Evolutionary conservation across 53 echinoderm and acorn worm species (phyloP), one percentile per base, ranked within the genome.

Genomic region (Paracentrotus lividus): DNA sequence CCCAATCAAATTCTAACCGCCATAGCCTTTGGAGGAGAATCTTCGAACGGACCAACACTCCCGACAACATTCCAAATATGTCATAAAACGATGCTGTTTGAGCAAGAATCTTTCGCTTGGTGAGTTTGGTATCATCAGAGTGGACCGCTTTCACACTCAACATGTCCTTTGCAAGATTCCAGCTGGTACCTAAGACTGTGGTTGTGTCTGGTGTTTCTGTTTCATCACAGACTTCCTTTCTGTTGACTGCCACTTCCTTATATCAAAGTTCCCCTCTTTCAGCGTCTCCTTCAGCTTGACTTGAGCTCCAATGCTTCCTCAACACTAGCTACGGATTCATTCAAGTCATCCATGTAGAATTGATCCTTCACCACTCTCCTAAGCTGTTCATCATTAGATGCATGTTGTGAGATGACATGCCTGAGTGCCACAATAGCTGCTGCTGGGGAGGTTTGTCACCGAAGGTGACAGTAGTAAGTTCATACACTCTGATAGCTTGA

Each of bases 11-110:
- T n/a, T n/a, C n/a, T n/a, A n/a, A n/a, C n/a, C n/a, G n/a, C n/a
- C n/a, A n/a, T n/a, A n/a, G n/a, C 86, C 95, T 96, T 85, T 96
- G 95, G n/a, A 96, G 85, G 23, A 97, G 97, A 61, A 96, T 94
- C 93, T 95, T 95, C 4, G 95, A 93, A 33, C 93, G 95, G n/a
- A 96, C 94, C 15, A 96, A 94, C 7, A 96, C 8, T 42, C 96
- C 94, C 55, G 95, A 94, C 61, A 96, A n/a, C 88, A 96, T 96
- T n/a, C 96, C 95, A n/a, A 96, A 96, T 12, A 95, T 94, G 86
- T 96, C 96, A 69, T 97, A 97, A 87, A 93, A 95, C 0, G 97
- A 94, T 44, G 95, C 95, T 2, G 95, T 95, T 40, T 97, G 95
- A 92, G 61, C 92, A 47, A 97, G 59, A 44, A 97, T 93, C 67